Base-by-base conservation (phyloP, 2,888 invertebrate genomes). In the Drosophila kokeensis region DNA sequence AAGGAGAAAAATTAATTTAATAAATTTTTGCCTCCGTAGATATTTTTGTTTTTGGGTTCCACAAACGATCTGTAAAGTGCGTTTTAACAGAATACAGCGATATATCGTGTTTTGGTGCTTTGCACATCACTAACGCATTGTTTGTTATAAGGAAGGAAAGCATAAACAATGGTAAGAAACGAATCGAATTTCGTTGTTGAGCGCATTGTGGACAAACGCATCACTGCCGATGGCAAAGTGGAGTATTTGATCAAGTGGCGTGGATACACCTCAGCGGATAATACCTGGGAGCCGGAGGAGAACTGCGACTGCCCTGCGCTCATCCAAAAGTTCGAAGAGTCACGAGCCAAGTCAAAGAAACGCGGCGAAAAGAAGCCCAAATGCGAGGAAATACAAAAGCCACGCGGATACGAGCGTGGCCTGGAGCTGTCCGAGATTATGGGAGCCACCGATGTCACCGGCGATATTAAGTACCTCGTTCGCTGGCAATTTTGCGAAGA, bases 271-370 rank as follows among this genome's bases (percentile, higher is more conserved):
- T 96, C 95, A 90, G 96, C 96, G 10, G 98, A 99, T 82, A 99
- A 99, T 89, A 98, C 99, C 0, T 99, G 99, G 99, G 99, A 99
- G 89, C 99, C 99, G 0, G 97, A 97, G 90, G 97, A 97, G 83
- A 98, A 98, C 90, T 94, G 98, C 6, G 98, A 98, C 84, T 98
- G 98, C 92, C 98, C 98, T 1, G 97, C 97, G 76, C 93, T 98
- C 29, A 97, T 98, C 80, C 95, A 96, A 75, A 96, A 96, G 3
- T 98, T 97, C 93, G 98, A 98, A 92, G 96, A 96, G 18, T 96
- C 96, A 0, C 94, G 96, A 2, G 92, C 92, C 13, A 93, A 93
- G 48, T 91, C 91, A 0, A 92, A 90, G 95, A 95, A 94, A 94
- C 91, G 93, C 6, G 87, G 92, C 4, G 92, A 93, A 59, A 93